Evolutionary conservation across 2,888 invertebrate species (phyloP).

Genomic region (Abscondita cerata): DNA sequence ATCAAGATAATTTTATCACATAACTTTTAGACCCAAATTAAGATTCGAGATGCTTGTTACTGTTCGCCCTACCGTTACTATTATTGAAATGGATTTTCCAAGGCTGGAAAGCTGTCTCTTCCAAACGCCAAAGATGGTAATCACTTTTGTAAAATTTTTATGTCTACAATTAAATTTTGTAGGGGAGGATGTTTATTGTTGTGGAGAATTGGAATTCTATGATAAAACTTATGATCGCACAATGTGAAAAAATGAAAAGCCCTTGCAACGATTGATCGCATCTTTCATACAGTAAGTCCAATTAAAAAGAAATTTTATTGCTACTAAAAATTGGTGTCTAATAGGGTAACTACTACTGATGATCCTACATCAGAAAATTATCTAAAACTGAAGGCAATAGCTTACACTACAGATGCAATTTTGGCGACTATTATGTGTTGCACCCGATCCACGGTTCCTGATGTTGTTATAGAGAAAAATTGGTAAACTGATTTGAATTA

Average conservation of each 20-base stretch:
- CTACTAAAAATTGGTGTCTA: no score
- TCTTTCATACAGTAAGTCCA: constrained; percentile 91
- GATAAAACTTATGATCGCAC: constrained; percentile 95
- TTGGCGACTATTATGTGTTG: constrained; percentile 99
- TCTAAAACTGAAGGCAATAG: constrained; percentile 92
- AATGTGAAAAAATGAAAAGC: constrained; percentile 95
- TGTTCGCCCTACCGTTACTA: constrained; percentile 93
- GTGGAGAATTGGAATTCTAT: constrained; percentile 95
- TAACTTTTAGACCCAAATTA: constrained; percentile 77
- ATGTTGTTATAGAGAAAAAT: constrained; percentile 97
- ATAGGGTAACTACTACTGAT: constrained; percentile 93
- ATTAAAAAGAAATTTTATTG: no score
- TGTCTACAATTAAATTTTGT: constrained; percentile 34
- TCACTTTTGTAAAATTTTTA: background rate
- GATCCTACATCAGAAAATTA: constrained; percentile 95
- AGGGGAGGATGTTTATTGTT: constrained; percentile 80
- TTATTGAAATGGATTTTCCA: constrained; percentile 99
- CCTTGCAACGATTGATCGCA: constrained; percentile 93
- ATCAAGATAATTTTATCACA: no score
- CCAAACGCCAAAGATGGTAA: constrained; percentile 83
- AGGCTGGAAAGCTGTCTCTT: constrained; percentile 87
- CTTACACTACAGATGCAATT: constrained; percentile 98
- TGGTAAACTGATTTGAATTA: no score
- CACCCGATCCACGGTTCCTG: constrained; percentile 96
- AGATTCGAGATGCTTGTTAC: constrained; percentile 97